Base-by-base conservation (phyloP, 2,797 vertebrate genomes). In the Microchirus variegatus region DNA sequence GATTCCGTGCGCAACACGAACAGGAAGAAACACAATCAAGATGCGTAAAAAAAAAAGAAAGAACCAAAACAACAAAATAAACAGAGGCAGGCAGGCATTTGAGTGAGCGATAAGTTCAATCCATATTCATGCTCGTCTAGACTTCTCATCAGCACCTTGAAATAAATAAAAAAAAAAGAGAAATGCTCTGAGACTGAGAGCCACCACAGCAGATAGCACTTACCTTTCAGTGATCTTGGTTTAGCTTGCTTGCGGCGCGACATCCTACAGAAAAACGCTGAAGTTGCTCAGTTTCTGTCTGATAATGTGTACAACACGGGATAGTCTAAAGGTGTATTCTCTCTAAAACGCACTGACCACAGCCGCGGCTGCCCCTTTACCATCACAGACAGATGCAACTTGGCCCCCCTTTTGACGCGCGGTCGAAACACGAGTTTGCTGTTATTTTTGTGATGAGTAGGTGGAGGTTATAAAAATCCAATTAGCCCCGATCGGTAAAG, bases 241-340 rank as follows among this genome's bases (percentile, higher is more conserved):
- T 99, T 99, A 87, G 97, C 97, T 97, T 98, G 96, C 95, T 98
- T 98, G 94, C 96, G 96, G 94, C 97, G 96, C 96, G 97, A 99
- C 97, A 99, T 99, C 96, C 95, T 97, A 97, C 82, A 95, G 94
- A 42, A 94, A 95, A 83, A 94, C 92, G 95, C 94, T 94, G 95
- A 95, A 96, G 96, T 95, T 95, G 95, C 94, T 95, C 95, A 95
- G 93, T 94, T 93, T 94, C 90, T 92, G 93, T 91, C 94, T 92
- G 93, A 92, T 90, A 91, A 94, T 92, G 89, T 78, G 87, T 62
- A 75, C 70, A 77, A 85, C 75, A 82, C 85, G 75, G 77, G 73
- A 63, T 73, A 73, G 68, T 78, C 73, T 77, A 73, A 65, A 65
- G 78, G 78, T 79, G 61, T 52, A 80, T 76, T 73, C 78, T 78